Evolutionary conservation across 1,140 invertebrate species (phyloP).

Genomic region (Philaenus spumarius): DNA sequence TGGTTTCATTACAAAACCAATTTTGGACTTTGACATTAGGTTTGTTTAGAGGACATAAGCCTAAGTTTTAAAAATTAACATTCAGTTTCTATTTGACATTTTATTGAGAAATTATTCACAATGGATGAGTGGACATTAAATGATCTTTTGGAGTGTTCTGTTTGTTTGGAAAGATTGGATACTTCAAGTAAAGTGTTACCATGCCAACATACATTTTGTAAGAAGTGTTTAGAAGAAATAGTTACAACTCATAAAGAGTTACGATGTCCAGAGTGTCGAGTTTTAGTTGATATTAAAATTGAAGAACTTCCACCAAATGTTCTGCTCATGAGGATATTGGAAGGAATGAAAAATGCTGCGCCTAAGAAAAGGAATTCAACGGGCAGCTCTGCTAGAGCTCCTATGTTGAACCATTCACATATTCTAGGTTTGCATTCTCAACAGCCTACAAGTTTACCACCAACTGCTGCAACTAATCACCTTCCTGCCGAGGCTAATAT

Average conservation of each 20-base stretch:
- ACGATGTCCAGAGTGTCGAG: conserved; percentile 89
- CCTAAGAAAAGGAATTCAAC: conserved; percentile 39
- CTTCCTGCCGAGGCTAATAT: no score
- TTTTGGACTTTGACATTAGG: no score
- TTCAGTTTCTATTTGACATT: no score
- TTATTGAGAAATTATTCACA: background rate
- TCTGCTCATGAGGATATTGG: conserved; percentile 83
- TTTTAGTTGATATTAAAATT: conserved; percentile 72
- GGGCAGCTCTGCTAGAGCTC: conserved; percentile 29
- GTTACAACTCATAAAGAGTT: conserved; percentile 78
- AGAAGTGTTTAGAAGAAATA: conserved; percentile 89
- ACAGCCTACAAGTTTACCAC: conserved; percentile 30
- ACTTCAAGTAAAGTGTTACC: conserved; percentile 88
- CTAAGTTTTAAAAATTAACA: no score
- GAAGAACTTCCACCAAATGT: conserved; percentile 91
- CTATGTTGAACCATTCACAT: conserved; percentile 26
- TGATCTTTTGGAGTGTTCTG: conserved; percentile 89
- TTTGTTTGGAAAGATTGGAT: conserved; percentile 85
- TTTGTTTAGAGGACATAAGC: no score
- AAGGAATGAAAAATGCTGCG: conserved; percentile 74
- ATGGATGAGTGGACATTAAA: conserved; percentile 89
- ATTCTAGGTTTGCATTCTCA: no score
- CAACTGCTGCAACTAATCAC: conserved; percentile 19
- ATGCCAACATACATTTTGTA: conserved; percentile 95
- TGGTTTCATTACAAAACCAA: no score